phyloP scores from a whole-genome alignment of 1,140 invertebrate species.

The Palaemon carinicauda region DNA sequence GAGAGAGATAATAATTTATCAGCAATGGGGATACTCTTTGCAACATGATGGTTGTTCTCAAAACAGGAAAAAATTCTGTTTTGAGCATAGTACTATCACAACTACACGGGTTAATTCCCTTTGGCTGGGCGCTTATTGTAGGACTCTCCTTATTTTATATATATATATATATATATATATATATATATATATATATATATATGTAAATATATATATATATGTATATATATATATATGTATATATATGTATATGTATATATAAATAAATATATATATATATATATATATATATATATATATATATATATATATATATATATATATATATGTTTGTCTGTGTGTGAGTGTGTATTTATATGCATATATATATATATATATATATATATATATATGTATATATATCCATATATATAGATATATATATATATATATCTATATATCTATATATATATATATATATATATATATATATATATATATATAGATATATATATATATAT shows the following conservation, averaged over 20 bases:
- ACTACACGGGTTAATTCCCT: too few species aligned
- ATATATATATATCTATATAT: constrained; percentile 10
- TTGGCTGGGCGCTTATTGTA: too few species aligned
- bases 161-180: not conserved
- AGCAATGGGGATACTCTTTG: not conserved
- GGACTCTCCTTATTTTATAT: too few species aligned
- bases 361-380: not conserved
- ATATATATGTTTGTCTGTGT: not conserved
- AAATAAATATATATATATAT: not conserved
- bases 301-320: not conserved
- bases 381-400: constrained; percentile 7
- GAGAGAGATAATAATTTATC: too few species aligned
- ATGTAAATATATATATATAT: not conserved
- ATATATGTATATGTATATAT: not conserved
- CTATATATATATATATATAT: constrained; percentile 27
- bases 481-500: constrained; percentile 23
- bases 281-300: not conserved
- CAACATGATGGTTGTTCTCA: not conserved
- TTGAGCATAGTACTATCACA: too few species aligned
- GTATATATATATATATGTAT: not conserved
- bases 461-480: constrained; percentile 28
- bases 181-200: not conserved
- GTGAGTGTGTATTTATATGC: not conserved
- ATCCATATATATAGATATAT: not conserved
- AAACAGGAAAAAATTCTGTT: too few species aligned